These are phyloP conservation scores for Habroteleia sp. DNA, from an alignment of 2,888 invertebrate species.

Conservation along the genomic window DNA sequence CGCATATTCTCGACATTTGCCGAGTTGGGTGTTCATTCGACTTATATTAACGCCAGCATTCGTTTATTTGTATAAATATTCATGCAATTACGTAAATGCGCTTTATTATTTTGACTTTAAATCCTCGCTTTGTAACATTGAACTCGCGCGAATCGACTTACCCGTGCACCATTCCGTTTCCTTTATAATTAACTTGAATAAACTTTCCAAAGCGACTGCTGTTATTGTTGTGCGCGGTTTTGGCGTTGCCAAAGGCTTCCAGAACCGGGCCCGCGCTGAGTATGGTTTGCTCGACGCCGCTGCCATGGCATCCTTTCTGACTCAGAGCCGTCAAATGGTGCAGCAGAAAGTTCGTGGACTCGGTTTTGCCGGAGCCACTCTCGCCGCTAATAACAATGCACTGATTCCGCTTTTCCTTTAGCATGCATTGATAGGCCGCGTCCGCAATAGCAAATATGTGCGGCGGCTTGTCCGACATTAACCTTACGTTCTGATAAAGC, in stretches of 20 bases:
- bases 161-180: constrained; percentile 99
- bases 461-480: constrained; percentile 95
- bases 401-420: constrained; percentile 93
- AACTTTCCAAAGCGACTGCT: constrained; percentile 98
- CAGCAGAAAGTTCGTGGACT: constrained; percentile 96
- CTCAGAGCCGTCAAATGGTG: constrained; percentile 97
- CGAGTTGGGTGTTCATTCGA: no score
- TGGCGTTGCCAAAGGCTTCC: constrained; percentile 99
- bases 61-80: no score
- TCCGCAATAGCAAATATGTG: constrained; percentile 98
- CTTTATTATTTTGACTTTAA: no score
- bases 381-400: constrained; percentile 98
- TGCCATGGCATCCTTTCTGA: constrained; percentile 96
- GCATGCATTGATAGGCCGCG: constrained; percentile 96
- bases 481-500: constrained; percentile 94
- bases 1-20: constrained; percentile 12
- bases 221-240: constrained; percentile 98
- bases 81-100: no score
- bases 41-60: no score
- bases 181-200: constrained; percentile 98
- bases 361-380: constrained; percentile 97
- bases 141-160: no score
- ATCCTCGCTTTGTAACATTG: no score
- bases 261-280: constrained; percentile 97
- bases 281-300: constrained; percentile 98